Conservation (phyloP, 2,888 invertebrate species). For the Athetis lepigone region DNA sequence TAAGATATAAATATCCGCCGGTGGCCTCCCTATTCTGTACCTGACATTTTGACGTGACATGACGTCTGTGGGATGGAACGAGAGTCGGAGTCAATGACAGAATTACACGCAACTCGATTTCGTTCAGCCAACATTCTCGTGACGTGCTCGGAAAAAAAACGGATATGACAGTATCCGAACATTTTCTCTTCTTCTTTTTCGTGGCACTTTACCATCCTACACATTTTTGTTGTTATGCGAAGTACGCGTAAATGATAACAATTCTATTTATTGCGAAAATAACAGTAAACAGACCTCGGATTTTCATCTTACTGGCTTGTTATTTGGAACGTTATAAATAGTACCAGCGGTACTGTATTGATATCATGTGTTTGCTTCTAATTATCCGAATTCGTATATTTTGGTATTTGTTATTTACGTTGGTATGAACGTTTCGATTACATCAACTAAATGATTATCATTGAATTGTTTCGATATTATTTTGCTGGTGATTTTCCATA, state of each 20-base stretch:
- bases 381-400: background rate
- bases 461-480: too few species aligned
- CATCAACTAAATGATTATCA: background rate
- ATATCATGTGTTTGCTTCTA: background rate
- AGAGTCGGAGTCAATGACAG: conserved; percentile 75
- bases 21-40: conserved; percentile 60
- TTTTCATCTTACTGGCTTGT: background rate
- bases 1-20: conserved; percentile 47
- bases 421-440: background rate
- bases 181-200: conserved; percentile 26
- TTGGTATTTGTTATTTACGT: background rate
- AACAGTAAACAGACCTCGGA: background rate
- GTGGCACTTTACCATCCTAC: background rate
- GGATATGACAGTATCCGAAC: conserved; percentile 54
- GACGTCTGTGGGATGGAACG: conserved; percentile 71
- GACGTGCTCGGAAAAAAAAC: conserved; percentile 49
- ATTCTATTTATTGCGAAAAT: background rate
- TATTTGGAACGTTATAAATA: background rate
- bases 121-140: conserved; percentile 59
- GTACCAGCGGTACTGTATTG: background rate
- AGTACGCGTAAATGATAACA: background rate
- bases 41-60: conserved; percentile 79
- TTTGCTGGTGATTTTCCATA: too few species aligned
- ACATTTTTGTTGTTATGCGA: background rate
- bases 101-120: conserved; percentile 77